These are phyloP conservation scores for Trinorchestia longiramus DNA, from an alignment of 1,140 invertebrate genomes.

Conservation along the genomic window DNA sequence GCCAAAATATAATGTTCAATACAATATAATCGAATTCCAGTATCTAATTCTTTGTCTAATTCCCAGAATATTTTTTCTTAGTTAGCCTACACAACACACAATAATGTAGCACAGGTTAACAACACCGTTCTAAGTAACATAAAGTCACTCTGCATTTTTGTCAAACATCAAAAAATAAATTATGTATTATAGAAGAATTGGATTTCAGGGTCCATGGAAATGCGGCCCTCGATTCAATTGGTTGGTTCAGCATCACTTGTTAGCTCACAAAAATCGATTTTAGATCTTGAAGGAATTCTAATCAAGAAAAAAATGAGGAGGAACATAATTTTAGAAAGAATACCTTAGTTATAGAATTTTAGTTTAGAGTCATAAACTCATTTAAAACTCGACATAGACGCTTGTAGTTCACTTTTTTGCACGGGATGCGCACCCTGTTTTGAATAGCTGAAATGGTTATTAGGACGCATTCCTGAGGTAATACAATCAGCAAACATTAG, in stretches of 20 bases:
- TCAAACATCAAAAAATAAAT: too few species aligned
- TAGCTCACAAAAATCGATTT: not conserved
- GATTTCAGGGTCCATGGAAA: too few species aligned
- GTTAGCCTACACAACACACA: too few species aligned
- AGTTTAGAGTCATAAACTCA: not conserved
- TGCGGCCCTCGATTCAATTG: too few species aligned
- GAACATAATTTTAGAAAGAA: not conserved
- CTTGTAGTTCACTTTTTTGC: not conserved
- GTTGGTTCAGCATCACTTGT: not conserved
- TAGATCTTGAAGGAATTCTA: not conserved
- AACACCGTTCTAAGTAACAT: too few species aligned
- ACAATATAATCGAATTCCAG: too few species aligned
- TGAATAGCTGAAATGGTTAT: constrained; percentile 16
- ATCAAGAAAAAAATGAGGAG: not conserved
- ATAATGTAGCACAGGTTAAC: too few species aligned
- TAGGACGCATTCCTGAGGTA: not conserved
- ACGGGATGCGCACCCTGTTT: not conserved
- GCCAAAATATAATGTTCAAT: too few species aligned
- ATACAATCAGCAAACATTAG: constrained; percentile 45
- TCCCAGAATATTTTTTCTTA: too few species aligned
- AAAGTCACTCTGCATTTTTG: too few species aligned
- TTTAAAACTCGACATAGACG: not conserved
- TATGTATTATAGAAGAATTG: too few species aligned
- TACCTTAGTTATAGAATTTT: not conserved
- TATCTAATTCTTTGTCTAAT: too few species aligned